Evolutionary conservation across 1,140 invertebrate species (phyloP), one percentile per base, ranked within the genome.

Genomic region (Drosophila ficusphila): DNA sequence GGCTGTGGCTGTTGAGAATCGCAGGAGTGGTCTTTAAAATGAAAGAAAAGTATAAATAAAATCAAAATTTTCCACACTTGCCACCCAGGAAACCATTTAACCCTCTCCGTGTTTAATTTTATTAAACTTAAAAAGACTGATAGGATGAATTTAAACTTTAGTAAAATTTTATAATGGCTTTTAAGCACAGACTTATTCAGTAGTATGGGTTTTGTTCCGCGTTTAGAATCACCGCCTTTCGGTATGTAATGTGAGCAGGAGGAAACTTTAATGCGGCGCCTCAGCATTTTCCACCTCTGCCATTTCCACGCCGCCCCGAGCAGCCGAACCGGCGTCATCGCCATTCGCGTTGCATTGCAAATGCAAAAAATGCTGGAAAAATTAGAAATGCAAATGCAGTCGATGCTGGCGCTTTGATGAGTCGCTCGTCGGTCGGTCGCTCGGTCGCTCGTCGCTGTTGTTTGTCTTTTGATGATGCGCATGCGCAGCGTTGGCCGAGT

Each of bases 381-480:
- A 88, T 88, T 88, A 82, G 82, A 88, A 88, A 88, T 88, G 82
- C 82, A 89, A 88, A 88, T 88, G 74, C 75, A 62, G 29, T 51
- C 60, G 62, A 69, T 54, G 65, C 65, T 69, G 64, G 49, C 64
- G 69, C 69, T 72, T 56, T 64, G 60, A 68, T 75, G 58, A 74
- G 58, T 49, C 48, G 53, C 42, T 53, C 47, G 61, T 31, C 25
- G 38, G 23, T 23, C 51, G 49, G 39, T 23, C n/a, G 14, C n/a
- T 25, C 19, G 29, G 38, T 23, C 29, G 49, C 16, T n/a, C 29
- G 47, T 27, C 36, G 27, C 23, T 44, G 41, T 27, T 69, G 67
- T 58, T 76, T 72, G 76, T 33, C 81, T 79, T 86, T 81, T 81
- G 82, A 88, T 85, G 76, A 85, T 86, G 79, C 79, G 81, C 82